Evolutionary conservation across 2,888 invertebrate species (phyloP).

Genomic region (Bhutanitis thaidina): DNA sequence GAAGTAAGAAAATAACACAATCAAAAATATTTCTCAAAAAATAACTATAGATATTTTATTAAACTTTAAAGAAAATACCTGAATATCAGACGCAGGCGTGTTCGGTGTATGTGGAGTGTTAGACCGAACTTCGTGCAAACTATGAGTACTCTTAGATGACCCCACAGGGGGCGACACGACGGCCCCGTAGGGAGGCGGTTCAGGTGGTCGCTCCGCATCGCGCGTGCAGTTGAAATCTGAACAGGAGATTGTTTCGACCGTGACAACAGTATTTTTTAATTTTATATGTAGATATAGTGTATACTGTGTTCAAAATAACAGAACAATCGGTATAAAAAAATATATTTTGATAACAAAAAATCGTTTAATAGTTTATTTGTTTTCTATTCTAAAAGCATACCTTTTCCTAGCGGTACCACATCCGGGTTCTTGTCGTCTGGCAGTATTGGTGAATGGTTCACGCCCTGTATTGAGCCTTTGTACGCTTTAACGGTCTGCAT

Average conservation of each 20-base stretch:
- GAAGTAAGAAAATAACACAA: too few relatives aligned
- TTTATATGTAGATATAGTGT: neutral
- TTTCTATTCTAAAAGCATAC: constrained; percentile 58
- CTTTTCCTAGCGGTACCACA: constrained; percentile 92
- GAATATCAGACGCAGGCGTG: constrained; percentile 65
- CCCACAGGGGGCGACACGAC: constrained; percentile 63
- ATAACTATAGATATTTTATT: too few relatives aligned
- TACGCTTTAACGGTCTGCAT: constrained; percentile 70
- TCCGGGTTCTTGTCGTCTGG: constrained; percentile 95
- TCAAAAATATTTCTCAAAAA: too few relatives aligned
- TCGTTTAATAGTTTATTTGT: too few relatives aligned
- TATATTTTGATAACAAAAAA: too few relatives aligned
- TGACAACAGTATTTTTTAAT: constrained; percentile 3
- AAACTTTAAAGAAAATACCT: too few relatives aligned
- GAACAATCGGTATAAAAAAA: neutral
- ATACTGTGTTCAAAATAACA: neutral
- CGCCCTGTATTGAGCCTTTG: constrained; percentile 83
- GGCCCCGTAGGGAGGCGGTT: constrained; percentile 65
- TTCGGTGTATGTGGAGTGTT: constrained; percentile 59
- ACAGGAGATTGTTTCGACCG: constrained; percentile 15
- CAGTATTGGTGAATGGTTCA: constrained; percentile 80
- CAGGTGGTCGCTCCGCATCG: constrained; percentile 60
- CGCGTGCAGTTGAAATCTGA: constrained; percentile 62
- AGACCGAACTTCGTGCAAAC: constrained; percentile 59
- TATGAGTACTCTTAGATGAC: constrained; percentile 57